Conservation (phyloP, 2,888 invertebrate genomes). For the Calephelis perditalis region DNA sequence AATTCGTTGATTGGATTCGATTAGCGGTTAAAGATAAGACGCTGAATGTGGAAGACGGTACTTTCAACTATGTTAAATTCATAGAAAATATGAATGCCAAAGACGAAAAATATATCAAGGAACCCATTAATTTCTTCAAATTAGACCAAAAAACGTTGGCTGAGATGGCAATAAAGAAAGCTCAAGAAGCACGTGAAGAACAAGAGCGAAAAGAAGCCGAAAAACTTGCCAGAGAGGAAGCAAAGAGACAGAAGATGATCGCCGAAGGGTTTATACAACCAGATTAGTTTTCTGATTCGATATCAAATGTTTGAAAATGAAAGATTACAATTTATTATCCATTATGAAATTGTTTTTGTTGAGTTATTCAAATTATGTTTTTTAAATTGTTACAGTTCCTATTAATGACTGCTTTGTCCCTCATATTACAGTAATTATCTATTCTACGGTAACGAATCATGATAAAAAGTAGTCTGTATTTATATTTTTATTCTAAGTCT, state of each 20-base stretch:
- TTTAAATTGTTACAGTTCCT: no score
- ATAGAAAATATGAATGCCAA: slow-evolving; percentile 64
- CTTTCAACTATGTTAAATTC: slow-evolving; percentile 54
- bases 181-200: slow-evolving; percentile 53
- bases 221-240: slow-evolving; percentile 51
- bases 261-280: slow-evolving; percentile 52
- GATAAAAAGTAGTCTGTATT: no score
- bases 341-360: no score
- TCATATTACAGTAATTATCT: no score
- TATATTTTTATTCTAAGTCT: no score
- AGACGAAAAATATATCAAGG: slow-evolving; percentile 51
- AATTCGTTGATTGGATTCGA: slow-evolving; percentile 56
- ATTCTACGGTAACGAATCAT: no score
- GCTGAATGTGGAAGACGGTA: slow-evolving; percentile 46
- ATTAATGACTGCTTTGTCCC: no score
- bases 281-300: no score
- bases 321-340: no score
- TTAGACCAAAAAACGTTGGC: slow-evolving; percentile 66
- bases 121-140: slow-evolving; percentile 67
- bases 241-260: slow-evolving; percentile 55
- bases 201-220: slow-evolving; percentile 55
- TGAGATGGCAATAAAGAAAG: slow-evolving; percentile 60
- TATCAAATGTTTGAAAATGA: no score
- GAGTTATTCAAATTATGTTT: no score
- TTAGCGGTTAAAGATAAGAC: slow-evolving; percentile 57